Conservation (phyloP, 1,140 invertebrate genomes). For the Drosophila lacteicornis region DNA sequence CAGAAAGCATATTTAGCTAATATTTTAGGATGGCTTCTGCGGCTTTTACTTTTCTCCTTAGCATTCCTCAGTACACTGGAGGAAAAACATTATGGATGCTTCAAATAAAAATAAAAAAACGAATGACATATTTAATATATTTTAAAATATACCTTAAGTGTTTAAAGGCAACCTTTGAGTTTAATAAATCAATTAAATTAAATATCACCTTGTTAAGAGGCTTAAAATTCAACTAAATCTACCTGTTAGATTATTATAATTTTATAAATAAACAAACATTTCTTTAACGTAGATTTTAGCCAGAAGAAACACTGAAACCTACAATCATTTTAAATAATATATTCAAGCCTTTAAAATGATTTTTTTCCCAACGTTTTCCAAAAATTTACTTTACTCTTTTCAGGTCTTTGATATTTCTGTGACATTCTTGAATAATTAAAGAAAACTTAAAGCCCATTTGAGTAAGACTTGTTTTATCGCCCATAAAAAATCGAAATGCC, state of each 20-base stretch:
- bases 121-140: too few relatives aligned
- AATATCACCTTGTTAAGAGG: background rate
- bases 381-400: background rate
- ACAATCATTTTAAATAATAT: background rate
- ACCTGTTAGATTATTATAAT: too few relatives aligned
- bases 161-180: too few relatives aligned
- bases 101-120: too few relatives aligned
- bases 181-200: background rate
- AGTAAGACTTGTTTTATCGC: background rate
- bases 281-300: too few relatives aligned
- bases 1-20: slow-evolving; percentile 67
- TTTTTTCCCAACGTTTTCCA: background rate
- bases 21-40: slow-evolving; percentile 66
- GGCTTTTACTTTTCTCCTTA: slow-evolving; percentile 72
- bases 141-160: too few relatives aligned
- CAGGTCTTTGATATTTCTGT: background rate
- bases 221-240: background rate
- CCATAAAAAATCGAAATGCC: background rate
- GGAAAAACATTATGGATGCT: background rate
- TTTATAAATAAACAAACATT: background rate
- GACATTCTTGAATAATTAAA: background rate
- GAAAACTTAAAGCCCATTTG: background rate
- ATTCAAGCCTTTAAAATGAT: background rate
- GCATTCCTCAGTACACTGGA: slow-evolving; percentile 23
- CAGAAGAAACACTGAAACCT: too few relatives aligned